Percentiles rank a stretch among this genome's conserved stretches.
phyloP scores from a whole-genome alignment of 2,113 vertebrate genomes.

The Canis aureus region DNA sequence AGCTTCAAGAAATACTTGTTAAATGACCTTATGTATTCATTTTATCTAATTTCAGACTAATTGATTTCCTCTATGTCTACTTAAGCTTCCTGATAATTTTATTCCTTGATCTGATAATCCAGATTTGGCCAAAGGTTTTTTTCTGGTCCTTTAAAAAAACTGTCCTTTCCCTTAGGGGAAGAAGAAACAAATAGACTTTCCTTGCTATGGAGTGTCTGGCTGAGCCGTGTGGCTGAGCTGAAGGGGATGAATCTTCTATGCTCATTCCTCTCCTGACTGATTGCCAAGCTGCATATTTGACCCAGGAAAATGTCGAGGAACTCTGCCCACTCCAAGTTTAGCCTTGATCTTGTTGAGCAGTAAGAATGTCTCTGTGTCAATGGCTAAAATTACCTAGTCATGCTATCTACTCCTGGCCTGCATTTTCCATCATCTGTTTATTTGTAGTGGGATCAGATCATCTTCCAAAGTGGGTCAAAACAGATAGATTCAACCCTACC shows the following conservation, averaged over 20 bases:
- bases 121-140: slow-evolving; percentile 29
- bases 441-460: slow-evolving; percentile 60
- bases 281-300: background rate
- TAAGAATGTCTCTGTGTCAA: slow-evolving; percentile 48
- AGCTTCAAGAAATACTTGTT: background rate
- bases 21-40: background rate
- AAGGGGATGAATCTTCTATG: background rate
- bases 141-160: background rate
- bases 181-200: background rate
- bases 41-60: background rate
- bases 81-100: slow-evolving; percentile 44
- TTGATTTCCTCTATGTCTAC: background rate
- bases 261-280: background rate
- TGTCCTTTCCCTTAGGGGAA: background rate
- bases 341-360: slow-evolving; percentile 44
- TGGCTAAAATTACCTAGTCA: slow-evolving; percentile 65
- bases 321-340: slow-evolving; percentile 39
- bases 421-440: slow-evolving; percentile 58
- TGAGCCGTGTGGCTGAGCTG: background rate
- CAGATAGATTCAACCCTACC: slow-evolving; percentile 48
- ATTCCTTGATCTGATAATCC: background rate
- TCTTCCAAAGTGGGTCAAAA: slow-evolving; percentile 56
- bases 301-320: background rate
- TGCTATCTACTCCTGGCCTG: background rate
- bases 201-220: background rate